phyloP scores from a whole-genome alignment of 2,888 invertebrate genomes.

The Eurytoma californica region DNA sequence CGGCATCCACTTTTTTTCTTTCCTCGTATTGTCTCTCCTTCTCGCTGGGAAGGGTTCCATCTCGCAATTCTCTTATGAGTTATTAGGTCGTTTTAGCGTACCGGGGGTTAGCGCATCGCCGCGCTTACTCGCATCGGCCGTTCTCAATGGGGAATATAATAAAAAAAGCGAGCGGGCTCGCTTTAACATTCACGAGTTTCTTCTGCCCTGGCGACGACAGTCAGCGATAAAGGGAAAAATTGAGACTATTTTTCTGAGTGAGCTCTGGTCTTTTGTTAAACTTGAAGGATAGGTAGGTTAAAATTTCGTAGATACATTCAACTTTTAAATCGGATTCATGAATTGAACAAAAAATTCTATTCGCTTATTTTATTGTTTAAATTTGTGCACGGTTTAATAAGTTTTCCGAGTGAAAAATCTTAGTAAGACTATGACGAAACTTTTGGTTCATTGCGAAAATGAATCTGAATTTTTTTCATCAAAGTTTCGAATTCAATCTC shows the following conservation, averaged over 20 bases:
- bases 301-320: too few relatives aligned
- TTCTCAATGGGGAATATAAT: slow-evolving; percentile 35
- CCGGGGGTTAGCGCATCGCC: neutral
- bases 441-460: too few relatives aligned
- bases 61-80: slow-evolving; percentile 51
- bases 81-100: slow-evolving; percentile 51
- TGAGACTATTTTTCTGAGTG: slow-evolving; percentile 33
- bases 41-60: slow-evolving; percentile 18
- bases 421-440: too few relatives aligned
- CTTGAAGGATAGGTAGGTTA: neutral
- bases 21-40: neutral
- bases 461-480: too few relatives aligned
- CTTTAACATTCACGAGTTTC: slow-evolving; percentile 11
- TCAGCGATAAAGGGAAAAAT: slow-evolving; percentile 35
- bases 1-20: slow-evolving; percentile 18
- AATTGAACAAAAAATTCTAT: too few relatives aligned
- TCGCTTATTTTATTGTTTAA: too few relatives aligned
- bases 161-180: slow-evolving; percentile 8
- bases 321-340: too few relatives aligned
- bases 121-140: neutral
- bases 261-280: neutral
- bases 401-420: too few relatives aligned
- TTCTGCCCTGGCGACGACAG: slow-evolving; percentile 33
- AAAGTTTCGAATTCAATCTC: too few relatives aligned
- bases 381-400: too few relatives aligned